Evolutionary conservation across 1,140 invertebrate species (phyloP).

Genomic region (Aricia agestis): DNA sequence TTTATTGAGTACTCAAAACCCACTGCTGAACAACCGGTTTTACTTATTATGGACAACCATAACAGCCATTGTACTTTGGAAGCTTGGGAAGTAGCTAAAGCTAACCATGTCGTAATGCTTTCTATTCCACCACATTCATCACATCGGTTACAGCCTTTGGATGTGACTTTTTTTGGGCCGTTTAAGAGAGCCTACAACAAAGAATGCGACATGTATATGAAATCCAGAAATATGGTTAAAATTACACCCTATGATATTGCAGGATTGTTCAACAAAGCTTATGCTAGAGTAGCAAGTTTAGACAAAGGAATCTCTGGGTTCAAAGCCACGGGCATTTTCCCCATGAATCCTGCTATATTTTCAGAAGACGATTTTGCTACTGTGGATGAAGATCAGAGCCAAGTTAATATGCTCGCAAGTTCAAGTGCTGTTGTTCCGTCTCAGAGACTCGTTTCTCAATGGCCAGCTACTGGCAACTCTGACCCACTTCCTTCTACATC

Average conservation of each 20-base stretch:
- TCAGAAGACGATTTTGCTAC: conserved; percentile 17
- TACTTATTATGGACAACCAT: conserved; percentile 28
- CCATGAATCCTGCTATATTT: conserved; percentile 19
- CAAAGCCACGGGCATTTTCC: conserved; percentile 18
- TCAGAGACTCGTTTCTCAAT: too few relatives aligned
- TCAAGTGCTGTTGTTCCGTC: too few relatives aligned
- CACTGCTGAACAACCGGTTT: conserved; percentile 20
- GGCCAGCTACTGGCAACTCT: too few relatives aligned
- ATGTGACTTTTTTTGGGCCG: conserved; percentile 17
- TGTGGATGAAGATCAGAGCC: conserved; percentile 4
- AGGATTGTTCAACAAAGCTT: conserved; percentile 28
- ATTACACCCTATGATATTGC: conserved; percentile 30
- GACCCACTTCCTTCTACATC: too few relatives aligned
- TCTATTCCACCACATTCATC: conserved; percentile 19
- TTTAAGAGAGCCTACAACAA: conserved; percentile 20
- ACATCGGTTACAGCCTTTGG: conserved; percentile 20
- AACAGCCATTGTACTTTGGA: conserved; percentile 22
- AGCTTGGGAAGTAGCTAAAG: conserved; percentile 12
- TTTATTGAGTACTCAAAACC: conserved; percentile 23
- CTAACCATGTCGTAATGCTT: conserved; percentile 15
- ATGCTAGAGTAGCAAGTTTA: conserved; percentile 16
- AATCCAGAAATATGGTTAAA: conserved; percentile 24
- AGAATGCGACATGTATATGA: conserved; percentile 17
- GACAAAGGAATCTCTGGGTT: conserved; percentile 23
- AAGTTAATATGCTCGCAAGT: conserved; percentile 1